A percentile compares a stretch with the other conserved stretches of the same genome.
Conservation (phyloP, 2,797 vertebrate genomes). For the Macropus fuliginosus region DNA sequence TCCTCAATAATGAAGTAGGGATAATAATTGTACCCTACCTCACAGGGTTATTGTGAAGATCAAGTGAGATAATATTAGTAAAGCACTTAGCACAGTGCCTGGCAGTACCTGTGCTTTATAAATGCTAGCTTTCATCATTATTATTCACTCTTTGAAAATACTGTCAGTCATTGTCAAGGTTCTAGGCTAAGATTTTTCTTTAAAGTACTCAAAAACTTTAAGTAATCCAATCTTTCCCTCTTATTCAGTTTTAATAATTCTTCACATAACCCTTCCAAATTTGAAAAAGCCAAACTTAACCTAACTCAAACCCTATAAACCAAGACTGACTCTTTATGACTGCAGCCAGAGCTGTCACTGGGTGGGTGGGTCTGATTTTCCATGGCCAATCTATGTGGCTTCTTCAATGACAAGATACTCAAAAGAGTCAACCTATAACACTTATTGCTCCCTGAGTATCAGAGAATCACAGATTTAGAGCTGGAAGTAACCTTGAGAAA, state of each 20-base stretch:
- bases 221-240: neutral
- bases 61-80: neutral
- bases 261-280: neutral
- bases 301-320: neutral
- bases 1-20: neutral
- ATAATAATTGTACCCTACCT: neutral
- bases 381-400: neutral
- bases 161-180: neutral
- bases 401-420: neutral
- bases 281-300: slow-evolving; percentile 10
- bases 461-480: neutral
- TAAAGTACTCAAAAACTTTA: slow-evolving; percentile 3
- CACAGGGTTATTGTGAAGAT: neutral
- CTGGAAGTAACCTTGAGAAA: neutral
- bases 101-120: neutral
- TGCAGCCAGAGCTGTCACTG: too few species aligned
- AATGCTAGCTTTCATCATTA: neutral
- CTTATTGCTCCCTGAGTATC: neutral
- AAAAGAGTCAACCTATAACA: neutral
- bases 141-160: neutral
- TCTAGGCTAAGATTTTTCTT: neutral
- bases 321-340: neutral
- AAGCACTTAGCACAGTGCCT: neutral
- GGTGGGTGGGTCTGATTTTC: neutral
- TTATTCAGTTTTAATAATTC: neutral